Evolutionary conservation across 2,888 invertebrate species (phyloP).

Genomic region (Synanthedon andrenaeformis): DNA sequence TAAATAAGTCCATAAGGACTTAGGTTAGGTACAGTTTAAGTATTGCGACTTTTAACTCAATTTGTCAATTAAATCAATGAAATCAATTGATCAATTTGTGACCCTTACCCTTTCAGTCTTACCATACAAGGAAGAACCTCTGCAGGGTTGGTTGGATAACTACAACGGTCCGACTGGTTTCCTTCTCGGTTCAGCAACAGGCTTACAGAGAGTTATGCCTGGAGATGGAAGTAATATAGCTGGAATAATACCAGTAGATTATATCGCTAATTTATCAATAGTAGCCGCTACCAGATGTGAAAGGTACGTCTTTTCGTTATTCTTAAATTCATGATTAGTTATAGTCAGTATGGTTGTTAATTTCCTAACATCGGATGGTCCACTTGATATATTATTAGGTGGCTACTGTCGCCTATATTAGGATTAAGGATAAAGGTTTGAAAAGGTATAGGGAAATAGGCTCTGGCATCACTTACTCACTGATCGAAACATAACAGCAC

Average conservation of each 20-base stretch:
- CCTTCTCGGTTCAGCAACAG: constrained; percentile 74
- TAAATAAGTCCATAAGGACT: no score
- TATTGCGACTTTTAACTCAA: no score
- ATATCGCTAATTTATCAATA: constrained; percentile 86
- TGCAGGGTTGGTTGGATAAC: constrained; percentile 92
- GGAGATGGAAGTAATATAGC: constrained; percentile 77
- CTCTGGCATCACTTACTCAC: no score
- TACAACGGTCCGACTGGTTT: constrained; percentile 84
- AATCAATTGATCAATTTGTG: no score
- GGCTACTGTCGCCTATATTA: no score
- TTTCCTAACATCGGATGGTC: background rate
- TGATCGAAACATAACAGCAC: no score
- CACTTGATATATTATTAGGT: no score
- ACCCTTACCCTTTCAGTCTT: constrained; percentile 37
- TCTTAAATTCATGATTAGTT: background rate
- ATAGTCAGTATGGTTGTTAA: background rate
- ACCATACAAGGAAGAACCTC: constrained; percentile 75
- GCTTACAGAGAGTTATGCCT: constrained; percentile 78
- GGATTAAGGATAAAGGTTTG: no score
- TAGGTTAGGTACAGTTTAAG: no score
- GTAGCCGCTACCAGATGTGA: constrained; percentile 70
- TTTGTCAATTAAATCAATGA: no score
- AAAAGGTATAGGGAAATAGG: no score
- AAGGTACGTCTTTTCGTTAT: constrained; percentile 11
- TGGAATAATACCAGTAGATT: constrained; percentile 85